Percentiles rank a stretch among this genome's conserved stretches.
Conservation (phyloP, 2,888 invertebrate species). For the Cyrtodaria siliqua region DNA sequence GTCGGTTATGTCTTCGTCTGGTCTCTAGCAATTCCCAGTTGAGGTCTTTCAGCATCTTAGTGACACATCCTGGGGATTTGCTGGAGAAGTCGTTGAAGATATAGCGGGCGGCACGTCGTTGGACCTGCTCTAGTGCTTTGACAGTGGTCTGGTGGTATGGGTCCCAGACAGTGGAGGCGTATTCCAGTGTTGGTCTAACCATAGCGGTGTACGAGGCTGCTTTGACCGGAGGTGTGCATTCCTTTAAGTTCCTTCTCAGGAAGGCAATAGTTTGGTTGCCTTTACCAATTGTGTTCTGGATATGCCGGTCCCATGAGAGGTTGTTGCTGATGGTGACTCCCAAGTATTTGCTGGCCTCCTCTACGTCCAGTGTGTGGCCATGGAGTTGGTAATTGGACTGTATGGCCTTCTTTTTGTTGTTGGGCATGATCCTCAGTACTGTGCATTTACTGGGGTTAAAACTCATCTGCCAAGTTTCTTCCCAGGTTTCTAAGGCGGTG, state of each 20-base stretch:
- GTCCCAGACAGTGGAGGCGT: slow-evolving; percentile 2
- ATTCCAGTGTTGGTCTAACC: slow-evolving; percentile 8
- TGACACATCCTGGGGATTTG: slow-evolving; percentile 15
- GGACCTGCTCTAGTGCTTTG: neutral
- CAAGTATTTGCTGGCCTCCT: slow-evolving; percentile 15
- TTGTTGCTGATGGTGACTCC: slow-evolving; percentile 7
- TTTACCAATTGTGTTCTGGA: slow-evolving; percentile 2
- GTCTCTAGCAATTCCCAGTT: slow-evolving; percentile 15
- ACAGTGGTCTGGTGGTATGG: neutral
- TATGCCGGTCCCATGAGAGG: slow-evolving; percentile 21
- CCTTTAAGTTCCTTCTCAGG: slow-evolving; percentile 8
- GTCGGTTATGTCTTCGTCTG: neutral
- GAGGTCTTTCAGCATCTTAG: slow-evolving; percentile 2
- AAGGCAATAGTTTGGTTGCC: slow-evolving; percentile 16
- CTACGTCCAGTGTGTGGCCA: slow-evolving; percentile 3
- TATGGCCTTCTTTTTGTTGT: neutral
- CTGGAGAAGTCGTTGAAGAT: slow-evolving; percentile 14
- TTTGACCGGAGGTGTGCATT: slow-evolving; percentile 15
- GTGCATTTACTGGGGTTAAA: slow-evolving; percentile 14
- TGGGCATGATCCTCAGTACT: neutral
- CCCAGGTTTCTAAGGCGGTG: slow-evolving; percentile 9
- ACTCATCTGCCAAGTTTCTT: slow-evolving; percentile 7
- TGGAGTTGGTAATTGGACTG: slow-evolving; percentile 2
- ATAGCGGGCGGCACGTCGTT: slow-evolving; percentile 5
- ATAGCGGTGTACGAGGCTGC: slow-evolving; percentile 7